Percentiles rank a stretch among this genome's conserved stretches.
These are phyloP conservation scores for Periparus ater DNA, from an alignment of 2,797 vertebrate species.

Conservation along the genomic window DNA sequence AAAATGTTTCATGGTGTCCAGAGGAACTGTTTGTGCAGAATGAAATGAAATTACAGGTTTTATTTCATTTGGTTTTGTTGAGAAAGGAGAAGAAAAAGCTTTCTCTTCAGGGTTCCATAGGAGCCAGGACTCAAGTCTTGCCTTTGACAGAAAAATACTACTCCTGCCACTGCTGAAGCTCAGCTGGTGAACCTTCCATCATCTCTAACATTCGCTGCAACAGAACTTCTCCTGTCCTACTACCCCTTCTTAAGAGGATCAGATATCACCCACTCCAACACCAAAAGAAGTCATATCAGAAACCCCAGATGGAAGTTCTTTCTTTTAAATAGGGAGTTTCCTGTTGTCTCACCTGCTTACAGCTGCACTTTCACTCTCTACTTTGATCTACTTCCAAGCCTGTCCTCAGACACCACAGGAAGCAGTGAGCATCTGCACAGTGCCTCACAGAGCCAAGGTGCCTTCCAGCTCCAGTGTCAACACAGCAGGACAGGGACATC, in stretches of 20 bases:
- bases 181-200: background rate
- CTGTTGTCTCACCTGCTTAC: background rate
- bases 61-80: background rate
- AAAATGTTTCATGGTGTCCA: background rate
- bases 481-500: background rate
- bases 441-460: background rate
- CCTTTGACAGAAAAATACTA: background rate
- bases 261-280: background rate
- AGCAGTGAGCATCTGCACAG: rapidly evolving
- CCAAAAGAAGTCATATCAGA: background rate
- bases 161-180: background rate
- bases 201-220: background rate
- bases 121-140: background rate
- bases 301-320: background rate
- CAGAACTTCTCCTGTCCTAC: background rate
- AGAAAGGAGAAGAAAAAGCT: background rate
- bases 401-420: background rate
- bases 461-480: background rate
- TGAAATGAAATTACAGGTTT: background rate
- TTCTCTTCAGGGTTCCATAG: background rate
- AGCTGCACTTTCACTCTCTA: background rate
- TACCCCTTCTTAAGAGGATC: background rate
- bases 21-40: background rate
- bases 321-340: background rate
- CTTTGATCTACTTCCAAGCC: background rate